phyloP scores from a whole-genome alignment of 2,797 vertebrate genomes.

The Gouania willdenowi region DNA sequence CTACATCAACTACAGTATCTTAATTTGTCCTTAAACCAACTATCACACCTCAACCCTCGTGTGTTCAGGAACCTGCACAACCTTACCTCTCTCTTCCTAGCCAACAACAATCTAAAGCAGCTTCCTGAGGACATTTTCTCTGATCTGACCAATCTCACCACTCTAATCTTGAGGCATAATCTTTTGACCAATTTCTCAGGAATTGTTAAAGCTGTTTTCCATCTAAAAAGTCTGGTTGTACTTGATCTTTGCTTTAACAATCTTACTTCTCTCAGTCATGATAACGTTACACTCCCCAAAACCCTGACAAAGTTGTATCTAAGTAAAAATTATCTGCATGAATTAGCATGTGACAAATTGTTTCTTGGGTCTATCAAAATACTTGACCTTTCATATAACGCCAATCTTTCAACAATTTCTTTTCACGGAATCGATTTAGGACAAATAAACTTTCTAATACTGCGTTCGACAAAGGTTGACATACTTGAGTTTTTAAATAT shows the following conservation, averaged over 20 bases:
- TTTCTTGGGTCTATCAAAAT: constrained; percentile 46
- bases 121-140: constrained; percentile 67
- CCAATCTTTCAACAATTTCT: constrained; percentile 20
- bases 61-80: constrained; percentile 65
- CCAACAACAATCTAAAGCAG: constrained; percentile 54
- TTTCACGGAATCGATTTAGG: constrained; percentile 64
- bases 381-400: constrained; percentile 73
- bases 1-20: constrained; percentile 58
- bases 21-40: constrained; percentile 67
- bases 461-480: constrained; percentile 61
- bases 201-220: constrained; percentile 57
- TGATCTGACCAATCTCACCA: constrained; percentile 38
- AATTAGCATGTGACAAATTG: constrained; percentile 43
- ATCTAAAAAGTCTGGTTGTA: constrained; percentile 33
- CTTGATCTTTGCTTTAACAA: constrained; percentile 69
- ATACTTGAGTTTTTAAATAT: constrained; percentile 49
- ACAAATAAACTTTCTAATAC: constrained; percentile 33
- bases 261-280: constrained; percentile 59
- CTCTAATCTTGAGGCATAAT: constrained; percentile 59
- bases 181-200: constrained; percentile 53
- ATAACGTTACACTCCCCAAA: constrained; percentile 49
- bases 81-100: constrained; percentile 61
- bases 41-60: constrained; percentile 36
- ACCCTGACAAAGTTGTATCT: constrained; percentile 57
- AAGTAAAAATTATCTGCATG: constrained; percentile 55